Evolutionary conservation across 2,888 invertebrate species (phyloP).

Genomic region (Masnerella sp.): DNA sequence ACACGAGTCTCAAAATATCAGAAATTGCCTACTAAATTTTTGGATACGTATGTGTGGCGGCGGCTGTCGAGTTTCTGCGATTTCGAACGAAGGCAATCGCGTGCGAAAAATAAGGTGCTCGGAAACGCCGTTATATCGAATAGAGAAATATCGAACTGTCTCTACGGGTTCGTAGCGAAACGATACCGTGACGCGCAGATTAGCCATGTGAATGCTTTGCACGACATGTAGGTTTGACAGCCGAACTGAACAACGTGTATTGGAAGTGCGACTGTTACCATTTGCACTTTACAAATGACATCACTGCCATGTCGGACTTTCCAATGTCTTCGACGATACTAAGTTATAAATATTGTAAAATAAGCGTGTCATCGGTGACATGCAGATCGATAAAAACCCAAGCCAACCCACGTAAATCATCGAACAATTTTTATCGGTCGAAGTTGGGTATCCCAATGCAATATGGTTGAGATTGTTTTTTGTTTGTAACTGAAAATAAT

Average conservation of each 20-base stretch:
- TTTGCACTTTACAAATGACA: constrained; percentile 27
- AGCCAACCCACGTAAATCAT: constrained; percentile 6
- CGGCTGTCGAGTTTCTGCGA: too few species aligned
- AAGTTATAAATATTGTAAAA: constrained; percentile 29
- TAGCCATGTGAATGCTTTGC: constrained; percentile 57
- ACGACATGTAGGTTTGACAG: constrained; percentile 32
- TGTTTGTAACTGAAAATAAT: too few species aligned
- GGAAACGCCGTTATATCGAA: constrained; percentile 19
- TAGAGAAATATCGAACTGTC: constrained; percentile 26
- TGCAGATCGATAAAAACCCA: constrained; percentile 7
- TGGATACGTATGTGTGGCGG: too few species aligned
- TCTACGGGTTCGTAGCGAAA: constrained; percentile 15
- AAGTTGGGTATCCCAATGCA: too few species aligned
- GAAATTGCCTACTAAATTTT: too few species aligned
- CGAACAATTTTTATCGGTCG: not conserved
- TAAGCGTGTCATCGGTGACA: constrained; percentile 16
- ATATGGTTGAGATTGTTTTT: not conserved
- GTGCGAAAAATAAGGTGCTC: constrained; percentile 29
- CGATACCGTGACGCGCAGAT: constrained; percentile 31
- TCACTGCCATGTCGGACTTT: constrained; percentile 2
- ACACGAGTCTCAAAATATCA: too few species aligned
- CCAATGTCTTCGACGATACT: constrained; percentile 1
- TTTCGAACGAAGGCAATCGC: constrained; percentile 28
- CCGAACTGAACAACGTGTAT: constrained; percentile 12
- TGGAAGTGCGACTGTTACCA: constrained; percentile 10